Evolutionary conservation across 2,113 vertebrate genomes (phyloP), one percentile per base, ranked within the genome.

Genomic region (Cinclus mexicanus): DNA sequence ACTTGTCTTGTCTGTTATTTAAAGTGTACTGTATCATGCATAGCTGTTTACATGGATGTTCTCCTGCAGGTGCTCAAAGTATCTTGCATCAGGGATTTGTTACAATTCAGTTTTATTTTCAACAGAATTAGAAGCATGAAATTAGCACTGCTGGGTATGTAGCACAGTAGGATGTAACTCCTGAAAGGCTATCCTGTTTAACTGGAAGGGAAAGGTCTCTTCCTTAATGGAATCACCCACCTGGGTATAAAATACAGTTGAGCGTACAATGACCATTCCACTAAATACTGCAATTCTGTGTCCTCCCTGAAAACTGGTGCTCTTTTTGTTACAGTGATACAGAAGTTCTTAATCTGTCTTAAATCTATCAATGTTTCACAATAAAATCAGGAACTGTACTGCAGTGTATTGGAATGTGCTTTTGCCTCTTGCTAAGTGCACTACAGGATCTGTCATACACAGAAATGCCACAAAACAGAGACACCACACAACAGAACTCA

Each of bases 61-160:
- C 96, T 97, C 74, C 87, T 97, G 93, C 88, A 17, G 97, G 97
- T 96, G 95, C 98, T 98, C 91, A 31, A 94, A 96, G 95, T 95
- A 95, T 97, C 98, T 98, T 92, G 94, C 95, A 92, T 98, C 98
- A 98, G 98, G 98, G 98, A 98, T 95, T 97, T 97, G 97, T 93
- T 97, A 92, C 88, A 93, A 94, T 86, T 95, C 89, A 95, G 33
- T 96, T 96, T 97, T 95, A 97, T 96, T 98, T 97, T 97, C 95
- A 97, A 60, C 74, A 83, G 53, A 80, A 92, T 37, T 79, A 85
- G 94, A 92, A 97, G 95, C 92, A 94, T 95, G 97, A 89, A 93
- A 91, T 80, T 97, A 91, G 83, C 76, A 83, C 67, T 83, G 82
- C 75, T 93, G 68, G 60, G 29, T 87, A 83, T 72, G 87, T 95